These are phyloP conservation scores for Fulica atra DNA, from an alignment of 2,113 vertebrate genomes.

Conservation along the genomic window DNA sequence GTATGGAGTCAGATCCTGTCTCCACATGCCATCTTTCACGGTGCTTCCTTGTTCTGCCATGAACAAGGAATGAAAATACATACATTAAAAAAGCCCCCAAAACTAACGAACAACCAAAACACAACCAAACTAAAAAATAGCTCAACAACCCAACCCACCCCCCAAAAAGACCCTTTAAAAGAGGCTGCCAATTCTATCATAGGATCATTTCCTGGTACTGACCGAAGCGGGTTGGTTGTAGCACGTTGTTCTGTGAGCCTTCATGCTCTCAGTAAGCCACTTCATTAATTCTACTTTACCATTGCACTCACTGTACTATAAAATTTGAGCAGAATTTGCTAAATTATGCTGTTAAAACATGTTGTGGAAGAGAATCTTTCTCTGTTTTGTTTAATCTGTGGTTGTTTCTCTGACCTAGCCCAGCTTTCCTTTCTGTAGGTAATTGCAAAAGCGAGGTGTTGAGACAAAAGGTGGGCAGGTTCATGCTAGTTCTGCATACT, in stretches of 20 bases:
- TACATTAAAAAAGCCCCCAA: neutral
- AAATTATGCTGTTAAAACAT: neutral
- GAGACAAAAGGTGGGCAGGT: neutral
- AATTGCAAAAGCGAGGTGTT: neutral
- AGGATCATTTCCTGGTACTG: neutral
- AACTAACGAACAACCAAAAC: too few relatives aligned
- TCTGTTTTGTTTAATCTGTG: neutral
- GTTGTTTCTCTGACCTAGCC: neutral
- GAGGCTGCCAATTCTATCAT: neutral
- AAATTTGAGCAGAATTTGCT: neutral
- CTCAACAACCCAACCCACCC: too few relatives aligned
- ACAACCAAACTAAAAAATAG: too few relatives aligned
- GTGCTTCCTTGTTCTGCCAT: neutral
- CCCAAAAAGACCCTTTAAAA: too few relatives aligned
- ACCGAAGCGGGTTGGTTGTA: neutral
- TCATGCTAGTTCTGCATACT: neutral
- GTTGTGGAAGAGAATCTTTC: neutral
- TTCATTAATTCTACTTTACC: neutral
- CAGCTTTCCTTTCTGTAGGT: neutral
- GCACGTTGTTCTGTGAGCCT: neutral
- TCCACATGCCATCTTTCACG: neutral
- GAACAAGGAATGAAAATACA: neutral
- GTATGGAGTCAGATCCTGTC: neutral
- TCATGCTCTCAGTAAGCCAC: neutral
- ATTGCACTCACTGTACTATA: neutral